These are phyloP conservation scores for Condylura cristata DNA, from an alignment of 2,113 vertebrate species.

Conservation along the genomic window DNA sequence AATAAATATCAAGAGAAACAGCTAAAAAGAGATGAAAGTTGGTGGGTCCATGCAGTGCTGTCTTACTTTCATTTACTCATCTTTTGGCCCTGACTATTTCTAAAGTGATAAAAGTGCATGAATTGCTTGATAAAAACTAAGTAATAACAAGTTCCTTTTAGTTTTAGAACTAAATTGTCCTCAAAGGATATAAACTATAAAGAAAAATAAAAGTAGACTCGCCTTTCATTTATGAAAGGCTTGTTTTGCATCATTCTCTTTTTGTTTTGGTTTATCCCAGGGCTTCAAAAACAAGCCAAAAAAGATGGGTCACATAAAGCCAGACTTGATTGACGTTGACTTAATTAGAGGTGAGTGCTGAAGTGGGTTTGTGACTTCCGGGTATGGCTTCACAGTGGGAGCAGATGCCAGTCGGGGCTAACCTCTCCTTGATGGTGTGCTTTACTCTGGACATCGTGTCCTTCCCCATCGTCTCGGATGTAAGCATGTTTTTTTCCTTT, in stretches of 20 bases:
- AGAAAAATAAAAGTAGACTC: not conserved
- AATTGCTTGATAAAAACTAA: conserved; percentile 26
- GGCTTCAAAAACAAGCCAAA: conserved; percentile 95
- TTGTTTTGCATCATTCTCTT: not conserved
- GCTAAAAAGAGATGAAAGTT: not conserved
- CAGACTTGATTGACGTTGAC: conserved; percentile 97
- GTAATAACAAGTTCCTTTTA: not conserved
- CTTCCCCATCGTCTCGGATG: not conserved
- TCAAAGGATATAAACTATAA: not conserved
- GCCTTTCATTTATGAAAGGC: conserved; percentile 28
- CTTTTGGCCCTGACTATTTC: conserved; percentile 20
- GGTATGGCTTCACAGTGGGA: not conserved
- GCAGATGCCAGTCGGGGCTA: not conserved
- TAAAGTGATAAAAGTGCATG: not conserved
- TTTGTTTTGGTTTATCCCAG: conserved; percentile 81
- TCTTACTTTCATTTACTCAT: not conserved
- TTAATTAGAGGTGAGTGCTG: conserved; percentile 93
- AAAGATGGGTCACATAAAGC: conserved; percentile 94
- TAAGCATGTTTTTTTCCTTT: not conserved
- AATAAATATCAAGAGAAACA: not conserved
- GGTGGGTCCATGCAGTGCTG: not conserved
- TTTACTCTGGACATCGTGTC: not conserved
- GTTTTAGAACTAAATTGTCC: not conserved
- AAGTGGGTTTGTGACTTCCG: not conserved
- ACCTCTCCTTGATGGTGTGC: not conserved